Conservation (phyloP, 2,113 vertebrate genomes). For the Orcinus orca region DNA sequence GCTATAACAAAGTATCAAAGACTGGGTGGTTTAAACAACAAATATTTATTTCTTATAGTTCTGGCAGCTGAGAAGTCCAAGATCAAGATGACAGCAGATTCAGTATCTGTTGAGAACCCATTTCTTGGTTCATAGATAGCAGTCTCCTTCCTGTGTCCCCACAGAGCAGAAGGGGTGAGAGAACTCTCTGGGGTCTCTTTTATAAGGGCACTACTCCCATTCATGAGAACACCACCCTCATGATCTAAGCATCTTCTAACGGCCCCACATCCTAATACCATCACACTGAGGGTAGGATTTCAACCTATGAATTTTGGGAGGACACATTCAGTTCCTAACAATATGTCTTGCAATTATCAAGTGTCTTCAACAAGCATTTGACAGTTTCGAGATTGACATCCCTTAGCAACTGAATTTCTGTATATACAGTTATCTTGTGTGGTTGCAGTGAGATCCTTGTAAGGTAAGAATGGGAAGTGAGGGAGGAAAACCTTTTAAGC, state of each 20-base stretch:
- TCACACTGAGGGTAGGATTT: neutral
- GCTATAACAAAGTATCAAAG: neutral
- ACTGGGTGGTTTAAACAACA: neutral
- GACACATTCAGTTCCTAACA: neutral
- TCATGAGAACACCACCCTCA: neutral
- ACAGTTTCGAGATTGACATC: neutral
- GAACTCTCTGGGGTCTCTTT: neutral
- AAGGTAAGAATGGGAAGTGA: neutral
- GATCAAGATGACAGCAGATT: neutral
- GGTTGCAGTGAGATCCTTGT: neutral
- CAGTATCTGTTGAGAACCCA: neutral
- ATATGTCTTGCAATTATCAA: neutral
- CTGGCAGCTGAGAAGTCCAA: neutral
- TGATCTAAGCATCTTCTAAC: neutral
- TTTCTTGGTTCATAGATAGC: neutral
- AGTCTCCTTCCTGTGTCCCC: neutral
- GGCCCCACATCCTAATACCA: neutral
- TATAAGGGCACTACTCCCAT: neutral
- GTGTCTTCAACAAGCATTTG: conserved; percentile 20
- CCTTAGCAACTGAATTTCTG: neutral
- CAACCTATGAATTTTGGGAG: neutral
- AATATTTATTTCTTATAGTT: neutral
- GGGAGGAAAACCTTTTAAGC: neutral
- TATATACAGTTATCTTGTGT: neutral
- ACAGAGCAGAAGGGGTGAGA: neutral